Percentiles rank a stretch among this genome's conserved stretches.
Conservation (phyloP, 1,140 invertebrate species). For the Cotesia typhae region DNA sequence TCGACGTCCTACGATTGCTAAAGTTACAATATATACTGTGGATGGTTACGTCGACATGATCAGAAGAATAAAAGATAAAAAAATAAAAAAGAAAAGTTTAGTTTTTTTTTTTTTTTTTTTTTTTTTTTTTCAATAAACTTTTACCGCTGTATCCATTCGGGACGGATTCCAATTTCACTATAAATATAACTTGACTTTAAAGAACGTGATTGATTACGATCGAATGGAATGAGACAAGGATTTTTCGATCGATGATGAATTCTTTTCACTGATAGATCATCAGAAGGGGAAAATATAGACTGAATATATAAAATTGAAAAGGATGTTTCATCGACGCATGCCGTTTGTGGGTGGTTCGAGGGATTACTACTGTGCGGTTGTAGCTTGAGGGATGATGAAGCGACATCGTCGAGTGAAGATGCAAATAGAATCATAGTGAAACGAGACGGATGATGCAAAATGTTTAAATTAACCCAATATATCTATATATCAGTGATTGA, state of each 20-base stretch:
- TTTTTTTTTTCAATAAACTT: no score
- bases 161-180: conserved; percentile 22
- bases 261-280: conserved; percentile 1
- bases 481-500: conserved; percentile 40
- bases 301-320: conserved; percentile 4
- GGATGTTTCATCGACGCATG: neutral
- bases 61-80: no score
- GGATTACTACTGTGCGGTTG: neutral
- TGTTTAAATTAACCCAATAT: conserved; percentile 64
- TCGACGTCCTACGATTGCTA: no score
- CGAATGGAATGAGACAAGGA: conserved; percentile 36
- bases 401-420: neutral
- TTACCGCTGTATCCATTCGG: no score
- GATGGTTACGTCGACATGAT: no score
- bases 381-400: conserved; percentile 28
- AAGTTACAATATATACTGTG: no score
- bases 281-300: no score
- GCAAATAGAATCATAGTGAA: conserved; percentile 31
- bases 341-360: neutral
- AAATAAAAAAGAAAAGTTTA: no score
- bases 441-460: conserved; percentile 56
- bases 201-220: conserved; percentile 38
- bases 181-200: neutral
- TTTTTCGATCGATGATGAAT: conserved; percentile 8
- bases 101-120: no score